Evolutionary conservation across 2,888 invertebrate species (phyloP).

Genomic region (Lymantria monacha): DNA sequence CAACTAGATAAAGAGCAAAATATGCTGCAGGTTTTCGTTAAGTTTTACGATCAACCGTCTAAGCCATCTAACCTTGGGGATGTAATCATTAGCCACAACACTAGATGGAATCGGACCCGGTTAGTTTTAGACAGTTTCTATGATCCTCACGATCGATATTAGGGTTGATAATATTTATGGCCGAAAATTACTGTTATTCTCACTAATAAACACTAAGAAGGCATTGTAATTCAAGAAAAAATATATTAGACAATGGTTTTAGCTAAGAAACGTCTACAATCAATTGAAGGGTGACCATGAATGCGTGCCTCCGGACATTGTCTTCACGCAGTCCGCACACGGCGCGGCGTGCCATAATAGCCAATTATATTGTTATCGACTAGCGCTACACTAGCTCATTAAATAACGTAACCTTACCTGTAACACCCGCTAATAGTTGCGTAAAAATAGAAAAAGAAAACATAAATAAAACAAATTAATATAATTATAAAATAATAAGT

Average conservation of each 20-base stretch:
- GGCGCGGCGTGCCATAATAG: conserved; percentile 14
- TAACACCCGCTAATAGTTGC: conserved; percentile 38
- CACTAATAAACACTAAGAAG: too few species aligned
- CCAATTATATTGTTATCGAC: conserved; percentile 21
- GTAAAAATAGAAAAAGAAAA: conserved; percentile 21
- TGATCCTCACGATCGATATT: too few species aligned
- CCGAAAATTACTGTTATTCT: too few species aligned
- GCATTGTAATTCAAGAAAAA: neutral
- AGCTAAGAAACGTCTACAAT: conserved; percentile 7
- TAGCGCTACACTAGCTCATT: conserved; percentile 25
- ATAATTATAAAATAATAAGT: neutral
- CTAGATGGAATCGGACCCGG: too few species aligned
- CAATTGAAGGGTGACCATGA: conserved; percentile 17
- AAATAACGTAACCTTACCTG: conserved; percentile 39
- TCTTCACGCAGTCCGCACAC: conserved; percentile 25
- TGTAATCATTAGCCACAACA: too few species aligned
- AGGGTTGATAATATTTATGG: too few species aligned
- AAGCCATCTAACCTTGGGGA: too few species aligned
- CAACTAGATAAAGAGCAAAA: too few species aligned
- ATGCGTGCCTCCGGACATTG: conserved; percentile 13
- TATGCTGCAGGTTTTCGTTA: too few species aligned
- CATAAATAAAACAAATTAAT: conserved; percentile 1
- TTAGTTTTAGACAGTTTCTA: too few species aligned
- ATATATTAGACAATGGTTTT: conserved; percentile 11
- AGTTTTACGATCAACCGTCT: too few species aligned